phyloP scores from a whole-genome alignment of 2,888 invertebrate genomes.

The Ferdinandea cuprea region DNA sequence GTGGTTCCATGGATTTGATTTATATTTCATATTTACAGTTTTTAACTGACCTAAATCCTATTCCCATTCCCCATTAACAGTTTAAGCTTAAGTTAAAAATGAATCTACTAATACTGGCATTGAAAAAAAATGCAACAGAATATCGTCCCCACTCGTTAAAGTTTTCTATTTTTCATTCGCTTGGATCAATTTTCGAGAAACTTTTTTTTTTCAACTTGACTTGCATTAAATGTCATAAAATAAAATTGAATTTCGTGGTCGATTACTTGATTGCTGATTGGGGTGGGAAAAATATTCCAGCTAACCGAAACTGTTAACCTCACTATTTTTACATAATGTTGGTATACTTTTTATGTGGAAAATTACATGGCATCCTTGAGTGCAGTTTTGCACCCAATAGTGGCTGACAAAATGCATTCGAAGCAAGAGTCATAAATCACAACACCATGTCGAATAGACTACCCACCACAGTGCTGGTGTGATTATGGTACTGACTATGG shows the following conservation, averaged over 20 bases:
- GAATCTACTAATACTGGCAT: too few relatives aligned
- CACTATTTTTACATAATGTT: too few relatives aligned
- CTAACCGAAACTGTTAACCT: constrained; percentile 12
- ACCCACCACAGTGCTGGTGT: background rate
- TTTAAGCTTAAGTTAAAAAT: too few relatives aligned
- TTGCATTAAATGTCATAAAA: constrained; percentile 51
- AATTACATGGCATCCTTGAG: constrained; percentile 1
- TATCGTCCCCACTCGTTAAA: too few relatives aligned
- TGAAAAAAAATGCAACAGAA: too few relatives aligned
- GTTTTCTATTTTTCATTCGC: too few relatives aligned
- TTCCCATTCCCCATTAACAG: too few relatives aligned
- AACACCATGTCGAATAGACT: background rate
- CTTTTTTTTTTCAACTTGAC: background rate
- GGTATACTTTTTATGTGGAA: too few relatives aligned
- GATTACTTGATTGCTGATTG: constrained; percentile 58
- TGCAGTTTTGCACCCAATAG: background rate
- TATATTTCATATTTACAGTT: too few relatives aligned
- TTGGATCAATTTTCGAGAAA: background rate
- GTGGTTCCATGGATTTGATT: too few relatives aligned
- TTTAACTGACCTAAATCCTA: too few relatives aligned
- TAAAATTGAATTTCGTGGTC: constrained; percentile 67
- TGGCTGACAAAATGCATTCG: constrained; percentile 7
- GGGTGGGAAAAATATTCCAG: constrained; percentile 18
- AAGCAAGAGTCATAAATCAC: constrained; percentile 23
- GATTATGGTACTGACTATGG: background rate